Evolutionary conservation across 2,797 vertebrate species (phyloP).

Genomic region (Diglossa cyanea): DNA sequence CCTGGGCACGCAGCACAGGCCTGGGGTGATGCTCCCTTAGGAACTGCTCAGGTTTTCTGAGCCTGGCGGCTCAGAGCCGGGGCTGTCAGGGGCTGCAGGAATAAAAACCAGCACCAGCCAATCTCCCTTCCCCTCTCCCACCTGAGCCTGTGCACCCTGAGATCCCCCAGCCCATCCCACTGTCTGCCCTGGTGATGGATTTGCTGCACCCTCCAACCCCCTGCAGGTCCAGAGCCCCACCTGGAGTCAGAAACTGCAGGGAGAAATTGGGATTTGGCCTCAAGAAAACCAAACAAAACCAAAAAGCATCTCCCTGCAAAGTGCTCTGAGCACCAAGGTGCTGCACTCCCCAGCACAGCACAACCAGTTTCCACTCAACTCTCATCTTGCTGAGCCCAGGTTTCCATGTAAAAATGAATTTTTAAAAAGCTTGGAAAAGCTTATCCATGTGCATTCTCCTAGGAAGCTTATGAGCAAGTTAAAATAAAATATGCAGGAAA

Average conservation of each 20-base stretch:
- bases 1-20: background rate
- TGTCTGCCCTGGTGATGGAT: background rate
- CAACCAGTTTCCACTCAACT: background rate
- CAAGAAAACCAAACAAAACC: background rate
- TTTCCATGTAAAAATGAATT: background rate
- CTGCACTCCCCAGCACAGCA: background rate
- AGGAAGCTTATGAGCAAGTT: background rate
- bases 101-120: background rate
- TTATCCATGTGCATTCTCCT: background rate
- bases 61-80: background rate
- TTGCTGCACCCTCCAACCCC: background rate
- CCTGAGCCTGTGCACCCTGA: accelerated
- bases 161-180: background rate
- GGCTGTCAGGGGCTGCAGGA: background rate
- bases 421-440: background rate
- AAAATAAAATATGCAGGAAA: background rate
- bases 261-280: background rate
- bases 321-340: background rate
- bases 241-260: background rate
- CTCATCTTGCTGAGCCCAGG: background rate
- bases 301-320: background rate
- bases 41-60: background rate
- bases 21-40: background rate
- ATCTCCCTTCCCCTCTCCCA: background rate
- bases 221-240: background rate